Evolutionary conservation across 2,113 vertebrate species (phyloP).

Genomic region (Butastur rufipennis): DNA sequence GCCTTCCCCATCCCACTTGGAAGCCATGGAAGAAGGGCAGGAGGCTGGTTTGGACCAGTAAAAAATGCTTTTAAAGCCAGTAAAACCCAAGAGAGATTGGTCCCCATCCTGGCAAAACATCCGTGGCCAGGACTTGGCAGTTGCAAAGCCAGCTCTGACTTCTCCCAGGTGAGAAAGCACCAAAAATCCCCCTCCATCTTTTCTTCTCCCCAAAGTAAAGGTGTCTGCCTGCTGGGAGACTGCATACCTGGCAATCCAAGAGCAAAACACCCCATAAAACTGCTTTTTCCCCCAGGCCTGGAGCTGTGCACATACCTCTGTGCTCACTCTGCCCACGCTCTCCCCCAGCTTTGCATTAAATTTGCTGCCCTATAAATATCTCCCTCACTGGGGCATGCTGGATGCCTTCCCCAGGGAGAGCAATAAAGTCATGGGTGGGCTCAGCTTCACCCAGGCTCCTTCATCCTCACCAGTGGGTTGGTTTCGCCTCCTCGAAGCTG

Average conservation of each 20-base stretch:
- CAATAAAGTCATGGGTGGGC: background rate
- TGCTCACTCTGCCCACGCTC: background rate
- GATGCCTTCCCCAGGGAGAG: background rate
- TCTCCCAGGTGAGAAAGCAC: background rate
- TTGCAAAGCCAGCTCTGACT: background rate
- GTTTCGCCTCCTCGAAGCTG: background rate
- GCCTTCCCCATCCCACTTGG: background rate
- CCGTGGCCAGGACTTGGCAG: background rate
- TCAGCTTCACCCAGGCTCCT: background rate
- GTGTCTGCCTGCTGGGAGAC: background rate
- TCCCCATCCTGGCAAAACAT: background rate
- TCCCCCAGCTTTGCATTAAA: background rate
- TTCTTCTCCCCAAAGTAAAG: background rate
- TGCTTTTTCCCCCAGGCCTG: background rate
- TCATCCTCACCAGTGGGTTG: background rate
- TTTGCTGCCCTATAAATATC: background rate
- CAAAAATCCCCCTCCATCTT: background rate
- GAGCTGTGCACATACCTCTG: background rate
- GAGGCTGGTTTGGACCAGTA: background rate
- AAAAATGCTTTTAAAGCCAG: background rate
- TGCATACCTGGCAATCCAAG: background rate
- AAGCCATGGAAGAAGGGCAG: background rate
- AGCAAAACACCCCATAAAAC: background rate
- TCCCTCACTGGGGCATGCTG: background rate
- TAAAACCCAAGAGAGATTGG: background rate